Evolutionary conservation across 2,888 invertebrate species (phyloP).

Genomic region (Autographa pulchrina): DNA sequence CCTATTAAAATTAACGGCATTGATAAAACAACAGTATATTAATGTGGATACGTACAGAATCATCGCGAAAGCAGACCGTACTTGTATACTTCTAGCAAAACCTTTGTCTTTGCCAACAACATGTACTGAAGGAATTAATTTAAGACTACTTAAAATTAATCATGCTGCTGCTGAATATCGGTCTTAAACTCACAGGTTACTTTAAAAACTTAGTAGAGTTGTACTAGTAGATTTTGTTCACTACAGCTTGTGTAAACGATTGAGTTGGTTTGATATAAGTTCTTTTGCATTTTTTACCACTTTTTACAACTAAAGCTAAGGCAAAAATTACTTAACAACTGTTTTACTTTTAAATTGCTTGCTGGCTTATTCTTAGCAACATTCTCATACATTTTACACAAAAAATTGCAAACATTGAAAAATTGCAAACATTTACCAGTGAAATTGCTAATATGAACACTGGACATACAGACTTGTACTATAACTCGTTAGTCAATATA

Average conservation of each 20-base stretch:
- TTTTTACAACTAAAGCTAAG: neutral
- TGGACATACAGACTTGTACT: conserved; percentile 1
- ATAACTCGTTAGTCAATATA: neutral
- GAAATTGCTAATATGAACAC: neutral
- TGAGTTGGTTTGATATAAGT: no score
- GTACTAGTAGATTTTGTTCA: neutral
- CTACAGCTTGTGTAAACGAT: no score
- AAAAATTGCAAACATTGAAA: neutral
- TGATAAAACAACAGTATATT: conserved; percentile 48
- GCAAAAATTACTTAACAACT: neutral
- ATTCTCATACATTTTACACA: neutral
- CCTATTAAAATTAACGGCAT: conserved; percentile 45
- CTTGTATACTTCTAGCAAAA: conserved; percentile 28
- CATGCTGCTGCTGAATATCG: neutral
- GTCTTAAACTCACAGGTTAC: neutral
- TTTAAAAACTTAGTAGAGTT: neutral
- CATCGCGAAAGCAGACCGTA: conserved; percentile 30
- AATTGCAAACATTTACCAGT: no score
- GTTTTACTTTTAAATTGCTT: neutral
- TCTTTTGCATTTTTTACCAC: no score
- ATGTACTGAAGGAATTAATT: conserved; percentile 28
- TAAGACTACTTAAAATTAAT: neutral
- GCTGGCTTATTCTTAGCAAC: neutral
- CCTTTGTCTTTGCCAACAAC: conserved; percentile 3
- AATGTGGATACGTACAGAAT: conserved; percentile 24